phyloP scores from a whole-genome alignment of 2,797 vertebrate genomes.

The Esox masquinongy region DNA sequence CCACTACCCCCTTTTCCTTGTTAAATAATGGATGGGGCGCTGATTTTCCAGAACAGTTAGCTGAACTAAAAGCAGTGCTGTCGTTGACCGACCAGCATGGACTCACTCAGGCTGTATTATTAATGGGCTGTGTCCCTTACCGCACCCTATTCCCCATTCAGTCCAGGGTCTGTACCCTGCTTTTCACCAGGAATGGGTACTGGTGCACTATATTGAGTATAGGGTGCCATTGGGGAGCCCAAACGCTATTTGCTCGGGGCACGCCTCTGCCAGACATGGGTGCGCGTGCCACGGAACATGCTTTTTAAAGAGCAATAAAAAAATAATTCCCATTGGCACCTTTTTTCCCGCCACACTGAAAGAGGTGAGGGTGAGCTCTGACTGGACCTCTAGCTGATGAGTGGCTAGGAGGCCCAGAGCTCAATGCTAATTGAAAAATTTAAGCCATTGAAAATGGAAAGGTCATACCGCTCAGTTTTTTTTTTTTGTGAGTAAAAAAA shows the following conservation, averaged over 20 bases:
- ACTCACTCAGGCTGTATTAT: constrained; percentile 49
- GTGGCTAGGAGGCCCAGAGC: no score
- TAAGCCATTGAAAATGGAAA: no score
- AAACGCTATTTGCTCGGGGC: not conserved
- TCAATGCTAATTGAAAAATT: no score
- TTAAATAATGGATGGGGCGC: constrained; percentile 43
- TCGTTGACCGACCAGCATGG: constrained; percentile 22
- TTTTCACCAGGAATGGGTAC: not conserved
- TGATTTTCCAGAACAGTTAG: constrained; percentile 27
- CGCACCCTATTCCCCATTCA: not conserved
- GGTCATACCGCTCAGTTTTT: no score
- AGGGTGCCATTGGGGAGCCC: not conserved
- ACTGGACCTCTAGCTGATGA: no score
- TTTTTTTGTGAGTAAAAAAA: no score
- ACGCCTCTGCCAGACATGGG: not conserved
- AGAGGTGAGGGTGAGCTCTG: no score
- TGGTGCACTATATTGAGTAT: not conserved
- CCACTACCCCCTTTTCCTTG: not conserved
- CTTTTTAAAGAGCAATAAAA: constrained; percentile 21
- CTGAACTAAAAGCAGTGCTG: constrained; percentile 38
- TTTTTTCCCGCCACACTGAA: no score
- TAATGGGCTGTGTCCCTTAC: constrained; percentile 26
- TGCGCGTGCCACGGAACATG: not conserved
- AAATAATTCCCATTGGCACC: constrained; percentile 21
- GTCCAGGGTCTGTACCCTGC: not conserved